phyloP scores from a whole-genome alignment of 2,797 vertebrate genomes.

The Chloroceryle amazona region DNA sequence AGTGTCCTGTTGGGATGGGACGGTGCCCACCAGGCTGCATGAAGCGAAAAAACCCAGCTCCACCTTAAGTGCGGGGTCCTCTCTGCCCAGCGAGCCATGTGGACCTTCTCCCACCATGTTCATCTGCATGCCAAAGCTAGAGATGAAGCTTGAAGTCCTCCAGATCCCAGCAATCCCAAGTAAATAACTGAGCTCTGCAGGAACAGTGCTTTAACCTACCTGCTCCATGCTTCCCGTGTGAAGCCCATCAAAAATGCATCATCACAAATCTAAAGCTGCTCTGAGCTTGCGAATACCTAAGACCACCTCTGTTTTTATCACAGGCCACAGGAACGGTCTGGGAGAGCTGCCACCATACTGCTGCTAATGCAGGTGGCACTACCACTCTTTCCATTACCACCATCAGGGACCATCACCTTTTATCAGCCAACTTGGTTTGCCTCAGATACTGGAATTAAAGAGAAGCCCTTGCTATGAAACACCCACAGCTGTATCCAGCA shows the following conservation, averaged over 20 bases:
- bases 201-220: not conserved
- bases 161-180: not conserved
- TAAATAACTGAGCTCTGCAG: not conserved
- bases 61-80: not conserved
- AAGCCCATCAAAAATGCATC: accelerated
- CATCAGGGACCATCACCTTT: not conserved
- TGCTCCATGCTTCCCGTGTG: accelerated
- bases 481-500: accelerated
- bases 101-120: accelerated
- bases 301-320: not conserved
- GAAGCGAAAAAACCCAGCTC: not conserved
- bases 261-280: not conserved
- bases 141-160: not conserved
- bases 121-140: not conserved
- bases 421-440: not conserved
- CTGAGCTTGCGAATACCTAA: not conserved
- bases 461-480: not conserved
- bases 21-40: accelerated
- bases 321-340: accelerated
- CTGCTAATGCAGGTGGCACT: not conserved
- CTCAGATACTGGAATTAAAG: not conserved
- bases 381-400: not conserved
- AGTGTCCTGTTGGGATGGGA: accelerated
- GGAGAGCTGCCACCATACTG: not conserved
- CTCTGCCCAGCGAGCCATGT: accelerated